Conservation (phyloP, 2,797 vertebrate genomes). For the Heterohyrax brucei region DNA sequence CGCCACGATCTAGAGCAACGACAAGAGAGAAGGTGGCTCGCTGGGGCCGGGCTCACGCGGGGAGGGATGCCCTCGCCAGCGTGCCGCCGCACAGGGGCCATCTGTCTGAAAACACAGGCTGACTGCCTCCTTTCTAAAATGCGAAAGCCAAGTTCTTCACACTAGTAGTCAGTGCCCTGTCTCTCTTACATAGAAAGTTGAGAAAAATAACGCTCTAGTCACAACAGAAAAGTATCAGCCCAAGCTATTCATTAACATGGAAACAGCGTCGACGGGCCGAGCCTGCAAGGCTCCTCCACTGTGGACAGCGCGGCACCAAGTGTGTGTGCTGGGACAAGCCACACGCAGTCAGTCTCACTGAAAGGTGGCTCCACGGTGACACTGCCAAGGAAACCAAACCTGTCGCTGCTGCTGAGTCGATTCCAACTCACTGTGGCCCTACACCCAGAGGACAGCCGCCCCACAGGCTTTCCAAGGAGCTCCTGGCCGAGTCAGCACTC, state of each 20-base stretch:
- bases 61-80: too few relatives aligned
- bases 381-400: background rate
- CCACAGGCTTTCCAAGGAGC: too few relatives aligned
- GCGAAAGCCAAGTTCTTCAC: constrained; percentile 56
- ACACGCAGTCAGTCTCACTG: constrained; percentile 53
- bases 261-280: constrained; percentile 58
- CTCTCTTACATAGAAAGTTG: constrained; percentile 66
- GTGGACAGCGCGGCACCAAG: constrained; percentile 64
- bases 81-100: too few relatives aligned
- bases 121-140: constrained; percentile 69
- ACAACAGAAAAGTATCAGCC: constrained; percentile 73
- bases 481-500: too few relatives aligned
- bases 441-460: too few relatives aligned
- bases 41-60: constrained; percentile 70
- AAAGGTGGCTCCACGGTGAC: constrained; percentile 66
- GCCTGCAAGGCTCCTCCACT: constrained; percentile 63
- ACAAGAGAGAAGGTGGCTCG: constrained; percentile 93
- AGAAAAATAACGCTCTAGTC: constrained; percentile 72
- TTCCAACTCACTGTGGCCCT: too few relatives aligned
- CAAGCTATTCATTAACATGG: constrained; percentile 63
- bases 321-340: constrained; percentile 45
- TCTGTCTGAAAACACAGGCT: constrained; percentile 48
- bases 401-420: too few relatives aligned
- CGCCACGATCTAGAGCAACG: constrained; percentile 98
- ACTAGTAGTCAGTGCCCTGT: constrained; percentile 28